Conservation (phyloP, 1,140 invertebrate genomes). For the Cherax destructor region DNA sequence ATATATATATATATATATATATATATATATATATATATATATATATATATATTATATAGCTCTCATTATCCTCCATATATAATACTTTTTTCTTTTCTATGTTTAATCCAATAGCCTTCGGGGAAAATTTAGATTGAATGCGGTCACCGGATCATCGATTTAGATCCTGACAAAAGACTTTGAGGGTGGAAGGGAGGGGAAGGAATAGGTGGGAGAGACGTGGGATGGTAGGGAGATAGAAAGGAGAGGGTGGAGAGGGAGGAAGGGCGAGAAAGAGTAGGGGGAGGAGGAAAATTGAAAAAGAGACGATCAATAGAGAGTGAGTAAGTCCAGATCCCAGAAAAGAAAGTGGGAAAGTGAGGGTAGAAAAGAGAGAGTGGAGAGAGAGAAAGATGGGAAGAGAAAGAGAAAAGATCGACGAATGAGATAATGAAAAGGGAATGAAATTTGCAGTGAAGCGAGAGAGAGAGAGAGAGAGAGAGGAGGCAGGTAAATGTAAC, state of each 20-base stretch:
- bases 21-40: constrained; percentile 12
- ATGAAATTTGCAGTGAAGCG: neutral
- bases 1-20: neutral
- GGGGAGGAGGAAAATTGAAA: neutral
- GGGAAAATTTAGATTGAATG: neutral
- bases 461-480: too few relatives aligned
- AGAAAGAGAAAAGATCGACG: too few relatives aligned
- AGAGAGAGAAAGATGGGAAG: too few relatives aligned
- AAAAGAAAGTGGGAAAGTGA: too few relatives aligned
- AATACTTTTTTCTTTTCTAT: neutral
- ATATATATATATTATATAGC: neutral
- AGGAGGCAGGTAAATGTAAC: neutral
- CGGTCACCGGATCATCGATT: neutral
- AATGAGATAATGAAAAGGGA: too few relatives aligned
- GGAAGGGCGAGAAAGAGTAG: too few relatives aligned
- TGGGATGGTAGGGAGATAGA: neutral
- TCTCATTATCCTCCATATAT: neutral
- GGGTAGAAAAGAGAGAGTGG: too few relatives aligned
- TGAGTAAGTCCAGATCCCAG: too few relatives aligned
- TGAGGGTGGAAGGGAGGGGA: neutral
- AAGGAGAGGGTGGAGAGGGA: too few relatives aligned
- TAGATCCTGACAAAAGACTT: neutral
- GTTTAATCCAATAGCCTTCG: neutral
- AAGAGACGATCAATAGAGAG: neutral
- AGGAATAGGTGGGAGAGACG: neutral